Evolutionary conservation across 2,888 invertebrate genomes (phyloP).

Genomic region (Belgica antarctica): DNA sequence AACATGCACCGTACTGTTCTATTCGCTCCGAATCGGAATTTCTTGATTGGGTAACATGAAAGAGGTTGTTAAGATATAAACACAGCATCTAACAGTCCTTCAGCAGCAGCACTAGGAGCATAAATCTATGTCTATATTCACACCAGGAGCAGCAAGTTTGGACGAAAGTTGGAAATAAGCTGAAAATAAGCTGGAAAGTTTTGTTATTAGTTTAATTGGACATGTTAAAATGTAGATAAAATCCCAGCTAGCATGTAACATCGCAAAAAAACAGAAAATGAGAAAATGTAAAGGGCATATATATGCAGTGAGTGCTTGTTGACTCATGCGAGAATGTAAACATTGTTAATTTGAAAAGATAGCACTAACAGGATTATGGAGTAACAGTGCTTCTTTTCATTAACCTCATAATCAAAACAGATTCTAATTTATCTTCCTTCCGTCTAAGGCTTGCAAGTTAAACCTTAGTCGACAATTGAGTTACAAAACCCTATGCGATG

Average conservation of each 20-base stretch:
- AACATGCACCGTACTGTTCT: slow-evolving; percentile 41
- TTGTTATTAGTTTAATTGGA: slow-evolving; percentile 30
- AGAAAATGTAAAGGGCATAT: background rate
- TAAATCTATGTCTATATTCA: no score
- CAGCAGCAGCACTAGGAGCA: background rate
- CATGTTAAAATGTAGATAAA: slow-evolving; percentile 22
- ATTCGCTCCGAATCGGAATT: slow-evolving; percentile 42
- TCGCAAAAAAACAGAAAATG: background rate
- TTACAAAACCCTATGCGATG: no score
- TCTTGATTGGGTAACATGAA: slow-evolving; percentile 41
- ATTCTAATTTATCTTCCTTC: background rate
- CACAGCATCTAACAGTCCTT: background rate
- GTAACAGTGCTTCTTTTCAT: background rate
- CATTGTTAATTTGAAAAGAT: background rate
- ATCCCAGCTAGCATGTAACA: background rate
- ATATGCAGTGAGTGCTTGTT: background rate
- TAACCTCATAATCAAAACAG: background rate
- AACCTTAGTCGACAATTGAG: background rate
- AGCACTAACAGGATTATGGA: slow-evolving; percentile 13
- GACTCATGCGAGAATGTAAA: background rate
- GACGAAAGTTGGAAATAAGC: no score
- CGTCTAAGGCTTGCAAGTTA: background rate
- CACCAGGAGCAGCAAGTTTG: no score
- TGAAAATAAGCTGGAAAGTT: background rate
- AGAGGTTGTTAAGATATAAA: slow-evolving; percentile 42